Percentiles rank a stretch among this genome's conserved stretches.
phyloP scores from a whole-genome alignment of 1,140 invertebrate species.

The Phocides pigmalion region DNA sequence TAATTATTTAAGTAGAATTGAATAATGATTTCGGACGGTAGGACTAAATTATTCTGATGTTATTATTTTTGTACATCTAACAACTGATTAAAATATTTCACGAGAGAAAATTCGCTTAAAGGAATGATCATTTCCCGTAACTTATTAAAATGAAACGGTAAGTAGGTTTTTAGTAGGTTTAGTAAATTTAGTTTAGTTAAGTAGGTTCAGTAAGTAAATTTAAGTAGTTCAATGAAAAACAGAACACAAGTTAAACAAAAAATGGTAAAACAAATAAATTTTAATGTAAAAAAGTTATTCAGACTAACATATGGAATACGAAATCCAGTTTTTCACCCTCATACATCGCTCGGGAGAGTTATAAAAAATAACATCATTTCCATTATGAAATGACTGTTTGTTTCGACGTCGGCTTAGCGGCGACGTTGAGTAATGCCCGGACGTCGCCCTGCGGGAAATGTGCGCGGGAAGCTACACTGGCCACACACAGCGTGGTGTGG shows the following conservation, averaged over 20 bases:
- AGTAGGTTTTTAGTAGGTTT: too few relatives aligned
- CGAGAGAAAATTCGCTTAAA: too few relatives aligned
- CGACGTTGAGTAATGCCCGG: constrained; percentile 17
- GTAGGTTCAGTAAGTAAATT: neutral
- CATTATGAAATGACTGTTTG: constrained; percentile 28
- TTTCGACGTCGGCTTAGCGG: constrained; percentile 17
- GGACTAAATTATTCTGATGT: too few relatives aligned
- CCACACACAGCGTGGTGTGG: neutral
- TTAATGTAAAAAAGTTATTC: neutral
- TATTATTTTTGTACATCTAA: too few relatives aligned
- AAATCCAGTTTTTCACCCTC: neutral
- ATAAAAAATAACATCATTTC: constrained; percentile 24
- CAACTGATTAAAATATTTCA: too few relatives aligned
- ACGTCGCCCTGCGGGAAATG: constrained; percentile 10
- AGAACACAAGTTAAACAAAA: neutral
- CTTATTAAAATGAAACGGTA: too few relatives aligned
- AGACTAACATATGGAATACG: constrained; percentile 12
- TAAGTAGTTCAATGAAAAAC: neutral
- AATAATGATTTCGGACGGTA: too few relatives aligned
- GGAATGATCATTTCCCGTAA: too few relatives aligned
- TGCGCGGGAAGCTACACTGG: neutral
- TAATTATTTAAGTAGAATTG: too few relatives aligned
- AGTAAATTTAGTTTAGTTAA: too few relatives aligned
- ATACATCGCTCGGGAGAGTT: neutral
- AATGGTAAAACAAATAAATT: too few relatives aligned